These are phyloP conservation scores for Agrypnia vestita DNA, from an alignment of 1,140 invertebrate species.

Conservation along the genomic window DNA sequence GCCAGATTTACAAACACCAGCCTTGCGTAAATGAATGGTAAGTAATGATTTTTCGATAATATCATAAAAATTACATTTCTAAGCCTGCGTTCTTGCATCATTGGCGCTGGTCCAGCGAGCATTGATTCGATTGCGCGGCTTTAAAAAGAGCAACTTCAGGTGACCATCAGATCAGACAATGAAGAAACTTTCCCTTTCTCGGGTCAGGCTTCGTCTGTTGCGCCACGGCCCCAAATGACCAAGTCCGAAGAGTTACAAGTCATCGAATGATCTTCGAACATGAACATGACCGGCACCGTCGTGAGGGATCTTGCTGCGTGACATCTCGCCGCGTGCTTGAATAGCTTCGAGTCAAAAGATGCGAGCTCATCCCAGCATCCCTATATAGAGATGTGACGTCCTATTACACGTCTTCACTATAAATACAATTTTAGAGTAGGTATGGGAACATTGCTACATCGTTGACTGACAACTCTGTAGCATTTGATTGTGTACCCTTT, in stretches of 20 bases:
- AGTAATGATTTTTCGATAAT: no score
- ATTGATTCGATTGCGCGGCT: conserved; percentile 21
- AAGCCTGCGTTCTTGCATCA: neutral
- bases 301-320: neutral
- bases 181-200: conserved; percentile 31
- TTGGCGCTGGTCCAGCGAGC: conserved; percentile 4
- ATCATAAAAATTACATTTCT: neutral
- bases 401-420: no score
- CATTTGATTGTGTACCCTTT: no score
- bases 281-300: neutral
- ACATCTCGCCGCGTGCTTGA: no score
- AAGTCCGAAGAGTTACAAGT: neutral
- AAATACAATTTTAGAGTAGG: no score
- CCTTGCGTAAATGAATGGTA: no score
- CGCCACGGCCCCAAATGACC: neutral
- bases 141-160: conserved; percentile 22
- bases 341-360: neutral
- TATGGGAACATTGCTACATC: no score
- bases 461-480: no score
- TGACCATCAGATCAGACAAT: conserved; percentile 32
- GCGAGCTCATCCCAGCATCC: neutral
- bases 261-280: conserved; percentile 8
- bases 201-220: conserved; percentile 25
- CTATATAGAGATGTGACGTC: no score
- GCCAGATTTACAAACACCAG: no score